These are phyloP conservation scores for Coronaproctus castanopsis DNA, from an alignment of 2,888 invertebrate species.

Conservation along the genomic window DNA sequence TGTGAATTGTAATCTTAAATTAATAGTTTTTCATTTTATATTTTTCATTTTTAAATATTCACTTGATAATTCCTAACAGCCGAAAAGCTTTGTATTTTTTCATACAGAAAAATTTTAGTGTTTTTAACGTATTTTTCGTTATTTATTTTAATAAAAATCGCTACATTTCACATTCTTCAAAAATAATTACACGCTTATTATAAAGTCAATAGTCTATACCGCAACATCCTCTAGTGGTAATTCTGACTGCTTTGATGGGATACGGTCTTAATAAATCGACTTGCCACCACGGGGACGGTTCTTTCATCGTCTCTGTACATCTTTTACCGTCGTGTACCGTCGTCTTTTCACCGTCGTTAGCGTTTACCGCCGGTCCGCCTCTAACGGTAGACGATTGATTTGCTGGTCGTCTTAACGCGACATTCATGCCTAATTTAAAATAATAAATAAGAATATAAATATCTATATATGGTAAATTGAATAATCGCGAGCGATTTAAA, in stretches of 20 bases:
- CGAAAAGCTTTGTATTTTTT: too few relatives aligned
- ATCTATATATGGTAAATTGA: neutral
- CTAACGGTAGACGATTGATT: slow-evolving; percentile 78
- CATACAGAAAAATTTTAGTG: too few relatives aligned
- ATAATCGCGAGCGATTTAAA: neutral
- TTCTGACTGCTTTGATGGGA: slow-evolving; percentile 62
- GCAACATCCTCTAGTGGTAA: slow-evolving; percentile 65
- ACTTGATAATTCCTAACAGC: too few relatives aligned
- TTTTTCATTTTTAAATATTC: too few relatives aligned
- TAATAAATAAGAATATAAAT: slow-evolving; percentile 13
- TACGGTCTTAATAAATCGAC: slow-evolving; percentile 69
- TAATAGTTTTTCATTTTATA: too few relatives aligned
- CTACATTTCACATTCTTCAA: too few relatives aligned
- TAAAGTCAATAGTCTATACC: too few relatives aligned
- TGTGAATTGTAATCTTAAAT: too few relatives aligned
- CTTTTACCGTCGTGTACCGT: slow-evolving; percentile 69
- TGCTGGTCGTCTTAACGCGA: slow-evolving; percentile 64
- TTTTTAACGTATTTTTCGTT: too few relatives aligned
- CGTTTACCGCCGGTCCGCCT: slow-evolving; percentile 60
- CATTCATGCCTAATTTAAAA: slow-evolving; percentile 46
- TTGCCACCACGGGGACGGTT: slow-evolving; percentile 84
- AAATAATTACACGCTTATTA: too few relatives aligned
- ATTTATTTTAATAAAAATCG: too few relatives aligned
- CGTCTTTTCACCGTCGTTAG: slow-evolving; percentile 67
- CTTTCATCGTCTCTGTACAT: slow-evolving; percentile 74